Percentiles rank a stretch among this genome's conserved stretches.
Evolutionary conservation across 2,113 vertebrate species (phyloP).

Genomic region (Equus przewalskii): DNA sequence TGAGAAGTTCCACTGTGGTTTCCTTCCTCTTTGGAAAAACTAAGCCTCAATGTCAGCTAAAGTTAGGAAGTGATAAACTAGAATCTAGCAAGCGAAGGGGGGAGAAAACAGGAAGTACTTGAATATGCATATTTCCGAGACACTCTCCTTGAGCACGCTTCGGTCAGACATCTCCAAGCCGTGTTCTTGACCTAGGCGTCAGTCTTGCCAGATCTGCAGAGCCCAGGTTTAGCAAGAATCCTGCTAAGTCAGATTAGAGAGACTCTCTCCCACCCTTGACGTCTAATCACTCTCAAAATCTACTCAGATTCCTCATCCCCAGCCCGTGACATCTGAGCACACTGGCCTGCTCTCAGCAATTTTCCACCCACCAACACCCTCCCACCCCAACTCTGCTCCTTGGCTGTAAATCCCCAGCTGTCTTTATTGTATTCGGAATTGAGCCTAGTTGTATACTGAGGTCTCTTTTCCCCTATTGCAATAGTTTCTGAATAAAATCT

Average conservation of each 20-base stretch:
- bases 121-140: not conserved
- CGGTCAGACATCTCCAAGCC: not conserved
- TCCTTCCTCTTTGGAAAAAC: not conserved
- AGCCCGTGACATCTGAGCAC: not conserved
- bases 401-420: not conserved
- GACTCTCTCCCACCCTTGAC: not conserved
- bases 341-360: not conserved
- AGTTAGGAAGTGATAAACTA: not conserved
- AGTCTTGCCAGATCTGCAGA: not conserved
- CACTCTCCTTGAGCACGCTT: not conserved
- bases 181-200: not conserved
- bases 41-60: not conserved
- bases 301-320: not conserved
- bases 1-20: not conserved
- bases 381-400: not conserved
- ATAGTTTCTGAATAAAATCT: constrained; percentile 27
- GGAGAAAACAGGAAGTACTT: not conserved
- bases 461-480: not conserved
- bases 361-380: not conserved
- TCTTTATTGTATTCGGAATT: not conserved
- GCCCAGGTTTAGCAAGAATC: not conserved
- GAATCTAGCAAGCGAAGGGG: not conserved
- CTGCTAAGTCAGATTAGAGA: not conserved
- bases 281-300: not conserved
- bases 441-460: not conserved